Evolutionary conservation across 2,113 vertebrate genomes (phyloP), one percentile per base, ranked within the genome.

Genomic region (Caracal caracal): DNA sequence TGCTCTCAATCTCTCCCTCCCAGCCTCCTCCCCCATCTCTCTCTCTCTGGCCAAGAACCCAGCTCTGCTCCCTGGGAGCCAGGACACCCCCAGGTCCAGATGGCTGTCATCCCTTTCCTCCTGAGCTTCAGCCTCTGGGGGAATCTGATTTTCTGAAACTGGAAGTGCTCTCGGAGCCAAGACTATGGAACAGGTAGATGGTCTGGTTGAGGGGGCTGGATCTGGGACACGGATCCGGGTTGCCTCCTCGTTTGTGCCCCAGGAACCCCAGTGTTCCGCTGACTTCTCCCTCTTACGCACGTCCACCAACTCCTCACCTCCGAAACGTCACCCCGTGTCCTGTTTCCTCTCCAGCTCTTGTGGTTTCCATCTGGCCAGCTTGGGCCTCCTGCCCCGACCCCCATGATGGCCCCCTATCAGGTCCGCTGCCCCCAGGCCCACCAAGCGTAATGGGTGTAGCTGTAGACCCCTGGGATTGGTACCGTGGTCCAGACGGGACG

Each of bases 251-350:
- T 35, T 10, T 53, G 76, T 26, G 20, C 20, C 40, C 65, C 59
- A 43, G 81, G 37, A 35, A 15, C 6, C 43, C 3, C 3, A 2
- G 15, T n/a, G 37, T n/a, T 3, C 33, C 19, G 30, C 13, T n/a
- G 37, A 26, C 61, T 33, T 66, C 75, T 28, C 82, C 49, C 22
- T 35, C 53, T 16, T 2, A 5, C 11, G 8, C 5, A 1, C 51
- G 43, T n/a, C 33, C 56, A 19, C 28, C 3, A 3, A 22, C 75
- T 19, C 47, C 6, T 19, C 33, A 13, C 24, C 35, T 63, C 79
- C 33, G 37, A 6, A 12, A 22, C 0, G 0, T 56, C 87, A 59
- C 49, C 59, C 51, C 0, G 0, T 0, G 1, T 24, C 47, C 51
- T 22, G 17, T 15, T 2, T 76, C 71, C 80, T 66, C 93, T 10